Evolutionary conservation across 1,140 invertebrate species (phyloP).

Genomic region (Brachionus asplanchnoidis): DNA sequence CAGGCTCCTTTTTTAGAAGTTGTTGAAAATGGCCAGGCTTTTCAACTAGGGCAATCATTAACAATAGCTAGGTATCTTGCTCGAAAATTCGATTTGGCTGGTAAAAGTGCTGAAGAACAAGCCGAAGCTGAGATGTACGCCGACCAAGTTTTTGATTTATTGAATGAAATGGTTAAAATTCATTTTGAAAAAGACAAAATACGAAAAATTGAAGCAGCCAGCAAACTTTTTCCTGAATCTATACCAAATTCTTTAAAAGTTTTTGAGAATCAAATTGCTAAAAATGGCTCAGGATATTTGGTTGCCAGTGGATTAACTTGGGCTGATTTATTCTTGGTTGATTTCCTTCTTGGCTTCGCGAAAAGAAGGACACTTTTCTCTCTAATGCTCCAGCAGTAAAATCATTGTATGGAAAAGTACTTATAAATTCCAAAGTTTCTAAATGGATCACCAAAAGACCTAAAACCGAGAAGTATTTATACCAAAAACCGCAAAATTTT

Average conservation of each 20-base stretch:
- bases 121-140: background rate
- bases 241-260: background rate
- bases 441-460: constrained; percentile 20
- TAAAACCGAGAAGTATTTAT: background rate
- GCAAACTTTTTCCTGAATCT: background rate
- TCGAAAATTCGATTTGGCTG: background rate
- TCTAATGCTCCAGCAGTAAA: background rate
- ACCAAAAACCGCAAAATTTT: no score
- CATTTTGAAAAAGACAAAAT: background rate
- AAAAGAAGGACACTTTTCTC: background rate
- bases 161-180: background rate
- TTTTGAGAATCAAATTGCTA: background rate
- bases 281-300: background rate
- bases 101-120: constrained; percentile 26
- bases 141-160: background rate
- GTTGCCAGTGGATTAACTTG: background rate
- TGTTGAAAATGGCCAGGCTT: background rate
- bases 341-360: background rate
- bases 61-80: background rate
- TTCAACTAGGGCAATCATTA: background rate
- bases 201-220: background rate
- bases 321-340: constrained; percentile 1
- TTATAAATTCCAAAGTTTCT: background rate
- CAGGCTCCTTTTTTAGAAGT: constrained; percentile 32
- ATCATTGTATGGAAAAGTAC: background rate